These are phyloP conservation scores for Chrysemys picta DNA, from an alignment of 2,113 vertebrate genomes.

Conservation along the genomic window DNA sequence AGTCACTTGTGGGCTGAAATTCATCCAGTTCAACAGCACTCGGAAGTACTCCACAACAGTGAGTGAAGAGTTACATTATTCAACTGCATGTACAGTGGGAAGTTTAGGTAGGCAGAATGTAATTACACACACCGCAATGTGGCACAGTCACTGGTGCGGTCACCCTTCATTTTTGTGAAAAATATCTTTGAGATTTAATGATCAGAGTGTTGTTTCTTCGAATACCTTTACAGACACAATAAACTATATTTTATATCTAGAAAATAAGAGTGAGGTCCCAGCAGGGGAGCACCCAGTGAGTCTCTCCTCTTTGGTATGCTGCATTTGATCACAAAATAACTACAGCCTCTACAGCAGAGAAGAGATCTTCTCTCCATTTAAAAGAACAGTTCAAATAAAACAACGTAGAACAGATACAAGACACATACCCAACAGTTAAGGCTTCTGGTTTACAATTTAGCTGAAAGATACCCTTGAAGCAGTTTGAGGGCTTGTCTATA, in stretches of 20 bases:
- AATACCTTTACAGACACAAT: background rate
- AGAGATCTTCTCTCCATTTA: background rate
- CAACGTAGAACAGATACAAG: background rate
- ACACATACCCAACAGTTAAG: background rate
- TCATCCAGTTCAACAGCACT: background rate
- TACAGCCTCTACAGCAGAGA: background rate
- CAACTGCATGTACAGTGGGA: background rate
- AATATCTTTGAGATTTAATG: background rate
- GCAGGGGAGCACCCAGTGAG: background rate
- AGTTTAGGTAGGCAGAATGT: conserved; percentile 31
- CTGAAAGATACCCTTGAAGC: background rate
- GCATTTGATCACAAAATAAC: background rate
- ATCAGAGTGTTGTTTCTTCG: background rate
- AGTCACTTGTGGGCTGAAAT: background rate
- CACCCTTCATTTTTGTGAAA: background rate
- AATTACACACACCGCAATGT: background rate
- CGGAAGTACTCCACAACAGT: background rate
- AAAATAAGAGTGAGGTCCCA: background rate
- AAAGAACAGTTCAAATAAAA: background rate
- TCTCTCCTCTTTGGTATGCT: background rate
- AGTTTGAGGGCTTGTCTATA: background rate
- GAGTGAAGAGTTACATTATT: background rate
- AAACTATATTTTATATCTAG: background rate
- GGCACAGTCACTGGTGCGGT: background rate
- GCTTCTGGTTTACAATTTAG: background rate